Base-by-base conservation (phyloP, 2,113 vertebrate species). In the Caranx melampygus region DNA sequence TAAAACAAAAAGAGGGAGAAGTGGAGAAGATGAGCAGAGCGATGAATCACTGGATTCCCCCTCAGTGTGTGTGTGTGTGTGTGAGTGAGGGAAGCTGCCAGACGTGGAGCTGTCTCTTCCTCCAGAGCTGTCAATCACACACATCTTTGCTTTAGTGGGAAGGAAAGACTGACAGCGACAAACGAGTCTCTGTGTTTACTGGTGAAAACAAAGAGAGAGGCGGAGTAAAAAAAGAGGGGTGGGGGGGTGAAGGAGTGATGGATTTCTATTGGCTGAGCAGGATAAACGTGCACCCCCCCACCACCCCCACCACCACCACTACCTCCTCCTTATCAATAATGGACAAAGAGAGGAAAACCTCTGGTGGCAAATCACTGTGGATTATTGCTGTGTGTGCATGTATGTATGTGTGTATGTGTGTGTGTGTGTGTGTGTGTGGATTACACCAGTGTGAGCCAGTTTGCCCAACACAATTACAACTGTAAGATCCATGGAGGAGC, bases 391-490 rank as follows among this genome's bases (percentile, higher is more conserved):
- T 88, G 13, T 79, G 54, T 77, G 45, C 71, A 78, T 20, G 45
- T 72, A 49, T 72, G 60, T 73, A 54, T 73, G 59, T 62, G 72
- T 49, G 67, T 64, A 67, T 60, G 67, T 76, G 68, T 58, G 69
- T 57, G 72, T 66, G 59, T 57, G 68, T 68, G 67, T 57, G 49
- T 74, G 51, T 72, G 63, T 77, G 81, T 55, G 72, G 52, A 90
- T 88, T 85, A 90, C 67, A 9, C 72, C 85, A 81, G 6, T 79
- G 87, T 90, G 88, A 88, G 78, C 64, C 65, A 26, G 74, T 73
- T 78, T 72, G 58, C 87, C 84, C 75, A 81, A 73, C 66, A 82
- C 87, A 90, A 92, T 92, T 91, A 89, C 51, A 83, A 77, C 67
- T 71, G 69, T n/a, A 82, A 63, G 59, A 72, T 82, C 67, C 60